Base-by-base conservation (phyloP, 2,113 vertebrate genomes). In the Erythrocercus mccallii region DNA sequence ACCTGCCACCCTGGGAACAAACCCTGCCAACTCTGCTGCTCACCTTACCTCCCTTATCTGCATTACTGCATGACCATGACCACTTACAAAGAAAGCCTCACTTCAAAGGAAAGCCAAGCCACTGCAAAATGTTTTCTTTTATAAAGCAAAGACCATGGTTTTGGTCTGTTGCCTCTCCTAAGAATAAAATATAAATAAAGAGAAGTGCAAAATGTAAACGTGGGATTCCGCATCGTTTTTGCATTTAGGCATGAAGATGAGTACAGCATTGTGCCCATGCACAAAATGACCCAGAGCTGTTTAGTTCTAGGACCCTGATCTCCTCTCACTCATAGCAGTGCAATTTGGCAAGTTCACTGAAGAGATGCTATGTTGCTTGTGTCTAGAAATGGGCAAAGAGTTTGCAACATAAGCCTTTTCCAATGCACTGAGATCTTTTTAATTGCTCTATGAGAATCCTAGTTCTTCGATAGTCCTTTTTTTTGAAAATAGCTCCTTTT, bases 211-310 rank as follows among this genome's bases (percentile, higher is more conserved):
- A 12, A 18, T 0, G 0, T 16, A 33, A 37, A 31, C 58, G 35
- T 66, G 8, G 18, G 8, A 60, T 21, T 38, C 65, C 53, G 60
- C 25, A 50, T 54, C 4, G 8, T 8, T 45, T 56, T 57, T 44
- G 38, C 30, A 30, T 51, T 73, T 81, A 20, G 70, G n/a, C 11
- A 30, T 30, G 24, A 60, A n/a, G 13, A 23, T 13, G 37, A 88
- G 6, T 16, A 42, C 1, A 0, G 48, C 27, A 8, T 19, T 54
- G 50, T 73, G n/a, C 15, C 37, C 0, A 1, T 12, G 33, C 60
- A 64, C 6, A 42, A 48, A 58, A 60, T 21, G 5, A 53, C 27
- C 18, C 2, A 3, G 76, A 25, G 48, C 57, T 5, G 2, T 28
- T 12, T 44, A 40, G 13, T 65, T 42, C 37, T 45, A 37, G 24